Evolutionary conservation across 2,888 invertebrate species (phyloP).

Genomic region (Nemotelus nigrinus): DNA sequence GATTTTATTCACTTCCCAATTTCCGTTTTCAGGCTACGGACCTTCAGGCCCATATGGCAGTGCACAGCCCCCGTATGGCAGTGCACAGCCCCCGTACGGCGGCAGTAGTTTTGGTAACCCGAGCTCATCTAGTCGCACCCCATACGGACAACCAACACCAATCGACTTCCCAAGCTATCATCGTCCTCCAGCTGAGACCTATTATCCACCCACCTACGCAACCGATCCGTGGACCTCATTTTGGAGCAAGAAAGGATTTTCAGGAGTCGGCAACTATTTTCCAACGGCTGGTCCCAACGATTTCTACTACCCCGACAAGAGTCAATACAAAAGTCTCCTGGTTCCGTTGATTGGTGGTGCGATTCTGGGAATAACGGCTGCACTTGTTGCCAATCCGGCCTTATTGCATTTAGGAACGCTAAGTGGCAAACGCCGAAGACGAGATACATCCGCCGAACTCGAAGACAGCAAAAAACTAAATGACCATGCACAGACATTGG

Average conservation of each 20-base stretch:
- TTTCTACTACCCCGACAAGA: slow-evolving; percentile 53
- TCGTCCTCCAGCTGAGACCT: slow-evolving; percentile 12
- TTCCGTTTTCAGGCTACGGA: neutral
- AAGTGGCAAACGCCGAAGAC: slow-evolving; percentile 29
- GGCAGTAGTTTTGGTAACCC: slow-evolving; percentile 58
- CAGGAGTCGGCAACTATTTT: slow-evolving; percentile 52
- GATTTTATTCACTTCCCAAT: neutral
- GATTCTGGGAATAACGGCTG: slow-evolving; percentile 82
- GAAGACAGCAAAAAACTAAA: neutral
- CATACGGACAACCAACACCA: slow-evolving; percentile 54
- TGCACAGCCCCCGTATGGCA: neutral
- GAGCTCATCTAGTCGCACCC: slow-evolving; percentile 43
- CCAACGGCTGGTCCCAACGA: slow-evolving; percentile 45
- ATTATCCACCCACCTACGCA: slow-evolving; percentile 5
- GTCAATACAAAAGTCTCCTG: slow-evolving; percentile 69
- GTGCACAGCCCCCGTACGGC: slow-evolving; percentile 53
- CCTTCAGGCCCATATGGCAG: neutral
- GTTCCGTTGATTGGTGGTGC: slow-evolving; percentile 83
- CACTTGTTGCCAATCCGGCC: slow-evolving; percentile 80
- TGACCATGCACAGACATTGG: slow-evolving; percentile 30
- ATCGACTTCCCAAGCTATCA: slow-evolving; percentile 52
- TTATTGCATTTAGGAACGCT: slow-evolving; percentile 78
- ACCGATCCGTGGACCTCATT: slow-evolving; percentile 39
- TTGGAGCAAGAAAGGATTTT: slow-evolving; percentile 50
- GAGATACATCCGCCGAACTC: slow-evolving; percentile 7